A percentile compares a stretch with the other conserved stretches of the same genome.
phyloP scores from a whole-genome alignment of 2,888 invertebrate genomes.

The Drepanosiphum platanoidis region DNA sequence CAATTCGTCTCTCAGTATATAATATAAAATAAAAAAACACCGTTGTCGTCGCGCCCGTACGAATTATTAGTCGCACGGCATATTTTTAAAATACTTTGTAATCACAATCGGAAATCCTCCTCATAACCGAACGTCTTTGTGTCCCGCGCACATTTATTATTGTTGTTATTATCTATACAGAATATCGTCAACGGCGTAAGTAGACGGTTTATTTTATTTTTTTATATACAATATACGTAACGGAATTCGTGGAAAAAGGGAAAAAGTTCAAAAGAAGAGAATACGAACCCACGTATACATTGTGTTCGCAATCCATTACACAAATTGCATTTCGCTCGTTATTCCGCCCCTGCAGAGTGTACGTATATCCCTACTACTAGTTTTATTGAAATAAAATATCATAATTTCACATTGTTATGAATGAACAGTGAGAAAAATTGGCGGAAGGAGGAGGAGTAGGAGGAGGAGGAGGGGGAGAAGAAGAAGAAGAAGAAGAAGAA shows the following conservation, averaged over 20 bases:
- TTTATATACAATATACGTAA: neutral
- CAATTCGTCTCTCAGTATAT: too few relatives aligned
- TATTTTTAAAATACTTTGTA: neutral
- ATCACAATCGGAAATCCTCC: neutral
- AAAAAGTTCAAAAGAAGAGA: constrained; percentile 20
- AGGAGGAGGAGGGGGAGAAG: neutral
- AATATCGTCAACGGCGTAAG: neutral
- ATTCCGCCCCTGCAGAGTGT: neutral
- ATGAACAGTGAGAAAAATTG: neutral
- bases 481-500: neutral
- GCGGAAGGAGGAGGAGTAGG: neutral
- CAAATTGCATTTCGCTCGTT: constrained; percentile 32
- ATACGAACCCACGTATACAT: neutral
- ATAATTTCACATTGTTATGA: constrained; percentile 18
- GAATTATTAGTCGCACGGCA: neutral
- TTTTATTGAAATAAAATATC: constrained; percentile 30
- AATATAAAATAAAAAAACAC: too few relatives aligned
- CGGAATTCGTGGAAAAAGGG: neutral
- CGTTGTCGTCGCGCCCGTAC: neutral
- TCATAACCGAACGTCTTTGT: neutral
- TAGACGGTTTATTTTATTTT: neutral
- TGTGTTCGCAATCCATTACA: constrained; percentile 42
- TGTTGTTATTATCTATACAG: neutral
- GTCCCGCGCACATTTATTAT: neutral
- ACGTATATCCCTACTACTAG: neutral